Evolutionary conservation across 2,113 vertebrate genomes (phyloP).

Genomic region (Eulacestoma nigropectus): DNA sequence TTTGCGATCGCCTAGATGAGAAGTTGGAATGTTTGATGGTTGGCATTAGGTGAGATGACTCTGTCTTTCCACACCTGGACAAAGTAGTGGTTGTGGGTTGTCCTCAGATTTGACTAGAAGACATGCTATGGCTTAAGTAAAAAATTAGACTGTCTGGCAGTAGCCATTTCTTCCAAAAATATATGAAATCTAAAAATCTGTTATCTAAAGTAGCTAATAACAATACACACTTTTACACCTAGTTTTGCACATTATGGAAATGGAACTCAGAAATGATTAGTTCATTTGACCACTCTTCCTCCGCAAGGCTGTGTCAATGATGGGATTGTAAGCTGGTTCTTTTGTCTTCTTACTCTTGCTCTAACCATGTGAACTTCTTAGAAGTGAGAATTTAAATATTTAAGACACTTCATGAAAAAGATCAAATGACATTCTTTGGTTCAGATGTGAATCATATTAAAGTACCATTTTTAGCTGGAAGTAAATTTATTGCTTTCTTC

Average conservation of each 20-base stretch:
- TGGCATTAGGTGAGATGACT: neutral
- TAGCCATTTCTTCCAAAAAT: neutral
- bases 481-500: neutral
- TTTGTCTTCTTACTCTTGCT: neutral
- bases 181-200: neutral
- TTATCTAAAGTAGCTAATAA: neutral
- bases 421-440: neutral
- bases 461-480: neutral
- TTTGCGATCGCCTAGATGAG: fast-evolving
- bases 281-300: neutral
- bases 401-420: neutral
- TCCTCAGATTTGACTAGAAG: neutral
- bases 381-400: constrained; percentile 8
- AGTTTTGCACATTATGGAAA: neutral
- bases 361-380: neutral
- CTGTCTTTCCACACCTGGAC: neutral
- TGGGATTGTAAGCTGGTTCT: neutral
- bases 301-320: neutral
- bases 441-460: neutral
- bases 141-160: neutral
- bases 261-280: neutral
- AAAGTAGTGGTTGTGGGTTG: neutral
- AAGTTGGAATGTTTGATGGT: no score
- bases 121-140: neutral
- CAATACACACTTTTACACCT: neutral